Percentiles rank a stretch among this genome's conserved stretches.
Evolutionary conservation across 2,888 invertebrate genomes (phyloP).

Genomic region (Drosophila aldrichi): DNA sequence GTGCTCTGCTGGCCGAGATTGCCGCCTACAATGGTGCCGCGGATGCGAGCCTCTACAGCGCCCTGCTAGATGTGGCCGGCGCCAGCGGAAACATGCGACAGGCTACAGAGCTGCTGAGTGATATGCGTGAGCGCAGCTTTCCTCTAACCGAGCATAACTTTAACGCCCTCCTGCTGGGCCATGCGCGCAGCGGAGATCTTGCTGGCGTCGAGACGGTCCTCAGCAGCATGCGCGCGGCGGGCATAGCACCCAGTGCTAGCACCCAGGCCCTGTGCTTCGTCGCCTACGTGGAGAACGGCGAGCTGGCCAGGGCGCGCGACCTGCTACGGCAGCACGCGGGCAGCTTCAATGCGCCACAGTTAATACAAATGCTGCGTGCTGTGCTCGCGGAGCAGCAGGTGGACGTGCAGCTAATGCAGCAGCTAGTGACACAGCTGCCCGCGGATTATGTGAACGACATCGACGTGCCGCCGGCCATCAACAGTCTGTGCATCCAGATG

Average conservation of each 20-base stretch:
- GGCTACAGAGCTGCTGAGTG: constrained; percentile 87
- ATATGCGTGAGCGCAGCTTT: constrained; percentile 87
- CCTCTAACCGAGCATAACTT: constrained; percentile 87
- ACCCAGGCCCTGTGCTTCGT: constrained; percentile 86
- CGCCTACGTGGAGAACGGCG: constrained; percentile 86
- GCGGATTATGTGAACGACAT: constrained; percentile 65
- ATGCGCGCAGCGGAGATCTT: constrained; percentile 85
- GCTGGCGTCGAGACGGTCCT: constrained; percentile 86
- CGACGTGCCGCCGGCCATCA: constrained; percentile 75
- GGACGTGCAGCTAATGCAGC: constrained; percentile 56
- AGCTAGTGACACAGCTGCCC: constrained; percentile 74
- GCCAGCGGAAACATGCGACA: constrained; percentile 87
- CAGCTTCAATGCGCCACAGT: constrained; percentile 68
- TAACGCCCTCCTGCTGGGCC: constrained; percentile 87
- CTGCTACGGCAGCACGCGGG: constrained; percentile 63
- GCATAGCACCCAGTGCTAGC: constrained; percentile 85
- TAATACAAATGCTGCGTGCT: constrained; percentile 70
- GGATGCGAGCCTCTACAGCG: constrained; percentile 86
- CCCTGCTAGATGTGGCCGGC: constrained; percentile 87
- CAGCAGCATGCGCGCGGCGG: constrained; percentile 87
- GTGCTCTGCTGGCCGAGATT: constrained; percentile 75
- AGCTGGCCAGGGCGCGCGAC: constrained; percentile 74
- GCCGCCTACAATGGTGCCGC: constrained; percentile 83
- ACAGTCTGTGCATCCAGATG: constrained; percentile 86
- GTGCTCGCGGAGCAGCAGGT: constrained; percentile 18